Base-by-base conservation (phyloP, 2,797 vertebrate genomes). In the Malurus leucopterus region DNA sequence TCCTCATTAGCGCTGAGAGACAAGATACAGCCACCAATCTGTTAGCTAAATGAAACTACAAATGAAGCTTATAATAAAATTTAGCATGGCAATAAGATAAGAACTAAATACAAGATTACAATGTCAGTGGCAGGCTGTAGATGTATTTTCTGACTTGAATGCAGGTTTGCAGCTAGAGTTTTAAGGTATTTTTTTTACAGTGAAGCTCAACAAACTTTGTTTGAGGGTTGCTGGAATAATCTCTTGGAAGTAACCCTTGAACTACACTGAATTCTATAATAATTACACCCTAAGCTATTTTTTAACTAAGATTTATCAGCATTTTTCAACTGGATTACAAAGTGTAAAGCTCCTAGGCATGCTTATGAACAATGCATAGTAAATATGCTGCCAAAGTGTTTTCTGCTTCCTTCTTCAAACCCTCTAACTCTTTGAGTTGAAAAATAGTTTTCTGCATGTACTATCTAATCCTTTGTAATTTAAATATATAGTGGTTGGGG, bases 221-320 rank as follows among this genome's bases (percentile, higher is more conserved):
- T 67, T 8, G 14, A 85, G 57, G 36, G 32, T 44, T 83, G 53
- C 38, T 75, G 34, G 82, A 91, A 80, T 92, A 88, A 93, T 72
- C 50, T 92, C 73, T 89, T 0, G 1, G 36, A 89, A 91, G 78
- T 86, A 95, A 91, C 95, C 70, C 73, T 82, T 92, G 68, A 95
- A 79, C 57, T 92, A 61, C 53, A 79, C 9, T 44, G 57, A 87
- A 76, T 61, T 59, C 20, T 90, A 47, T 61, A 85, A 91, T 93
- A 73, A 32, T 93, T 91, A 46, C 44, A 89, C 73, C 41, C 50
- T 43, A 77, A 77, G 71, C 73, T 91, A 91, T 92, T 90, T 96
- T 95, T 94, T 90, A 96, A 89, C 93, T 90, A 91, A 85, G 88
- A 81, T 76, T 96, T 95, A 94, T 95, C 86, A 92, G 50, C 82